Evolutionary conservation across 2,113 vertebrate species (phyloP).

Genomic region (Syngnathus floridae): DNA sequence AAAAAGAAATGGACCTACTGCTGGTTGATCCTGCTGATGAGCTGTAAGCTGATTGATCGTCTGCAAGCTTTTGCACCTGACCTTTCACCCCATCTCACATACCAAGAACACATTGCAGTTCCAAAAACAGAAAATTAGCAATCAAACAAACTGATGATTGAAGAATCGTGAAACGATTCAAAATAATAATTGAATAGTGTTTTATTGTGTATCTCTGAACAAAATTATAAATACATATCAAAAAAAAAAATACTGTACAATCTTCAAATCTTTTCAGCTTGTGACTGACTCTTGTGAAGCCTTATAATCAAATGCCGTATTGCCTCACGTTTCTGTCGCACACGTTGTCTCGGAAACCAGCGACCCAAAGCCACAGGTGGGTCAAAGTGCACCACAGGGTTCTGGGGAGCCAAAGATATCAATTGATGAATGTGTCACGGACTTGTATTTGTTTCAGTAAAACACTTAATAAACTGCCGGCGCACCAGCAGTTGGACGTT

Average conservation of each 20-base stretch:
- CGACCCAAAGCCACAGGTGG: slow-evolving; percentile 75
- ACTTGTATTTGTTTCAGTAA: not conserved
- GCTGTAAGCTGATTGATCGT: slow-evolving; percentile 43
- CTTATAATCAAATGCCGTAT: slow-evolving; percentile 82
- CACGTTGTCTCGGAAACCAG: slow-evolving; percentile 85
- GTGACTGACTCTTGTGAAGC: slow-evolving; percentile 75
- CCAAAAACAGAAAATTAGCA: not conserved
- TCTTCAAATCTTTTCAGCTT: slow-evolving; percentile 16
- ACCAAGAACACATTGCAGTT: not conserved
- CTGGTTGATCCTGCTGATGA: slow-evolving; percentile 35
- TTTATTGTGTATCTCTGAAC: not conserved
- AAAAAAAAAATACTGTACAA: not conserved
- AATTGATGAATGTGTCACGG: not conserved
- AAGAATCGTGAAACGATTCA: not conserved
- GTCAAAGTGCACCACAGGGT: slow-evolving; percentile 87
- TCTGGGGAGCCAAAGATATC: slow-evolving; percentile 65
- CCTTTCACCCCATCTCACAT: slow-evolving; percentile 19
- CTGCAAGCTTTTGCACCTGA: slow-evolving; percentile 15
- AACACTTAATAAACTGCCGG: too few relatives aligned
- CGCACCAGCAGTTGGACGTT: not conserved
- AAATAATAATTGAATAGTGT: not conserved
- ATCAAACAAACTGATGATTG: not conserved
- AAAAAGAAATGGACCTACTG: not conserved
- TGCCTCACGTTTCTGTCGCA: slow-evolving; percentile 83
- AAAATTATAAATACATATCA: not conserved